These are phyloP conservation scores for Leptosomus discolor DNA, from an alignment of 2,113 vertebrate genomes.

Conservation along the genomic window DNA sequence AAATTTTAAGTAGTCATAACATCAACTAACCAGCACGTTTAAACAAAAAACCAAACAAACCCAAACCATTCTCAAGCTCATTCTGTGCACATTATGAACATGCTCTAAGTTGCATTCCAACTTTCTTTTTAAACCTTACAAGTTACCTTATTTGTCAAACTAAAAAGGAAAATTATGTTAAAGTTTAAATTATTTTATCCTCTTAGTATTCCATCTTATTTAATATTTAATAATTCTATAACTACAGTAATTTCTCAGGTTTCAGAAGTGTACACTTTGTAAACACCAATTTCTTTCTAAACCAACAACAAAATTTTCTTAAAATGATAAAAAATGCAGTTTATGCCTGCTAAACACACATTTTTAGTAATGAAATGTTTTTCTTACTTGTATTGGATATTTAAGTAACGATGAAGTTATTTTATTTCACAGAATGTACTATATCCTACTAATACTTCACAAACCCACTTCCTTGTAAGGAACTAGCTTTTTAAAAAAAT, in stretches of 20 bases:
- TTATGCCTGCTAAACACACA: constrained; percentile 76
- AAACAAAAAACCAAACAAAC: constrained; percentile 76
- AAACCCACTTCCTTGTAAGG: constrained; percentile 70
- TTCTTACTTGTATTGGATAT: constrained; percentile 74
- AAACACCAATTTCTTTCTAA: constrained; percentile 80
- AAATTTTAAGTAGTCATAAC: constrained; percentile 84
- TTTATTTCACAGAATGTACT: constrained; percentile 73
- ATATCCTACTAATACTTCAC: constrained; percentile 80
- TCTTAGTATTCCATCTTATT: constrained; percentile 80
- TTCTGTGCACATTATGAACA: constrained; percentile 93
- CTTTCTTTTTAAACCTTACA: constrained; percentile 83
- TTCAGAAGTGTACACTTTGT: constrained; percentile 76
- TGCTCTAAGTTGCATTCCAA: constrained; percentile 92
- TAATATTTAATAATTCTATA: constrained; percentile 76
- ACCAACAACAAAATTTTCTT: constrained; percentile 73
- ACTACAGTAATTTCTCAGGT: constrained; percentile 75
- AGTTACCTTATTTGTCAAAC: constrained; percentile 82
- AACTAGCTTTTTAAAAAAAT: constrained; percentile 47
- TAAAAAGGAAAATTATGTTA: constrained; percentile 79
- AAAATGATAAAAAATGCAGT: constrained; percentile 78
- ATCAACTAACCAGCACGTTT: constrained; percentile 84
- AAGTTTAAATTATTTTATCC: constrained; percentile 79
- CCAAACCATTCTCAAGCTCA: constrained; percentile 85
- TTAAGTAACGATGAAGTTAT: constrained; percentile 62
- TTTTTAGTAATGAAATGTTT: constrained; percentile 70